Evolutionary conservation across 2,797 vertebrate genomes (phyloP).

Genomic region (Chrosomus eos): DNA sequence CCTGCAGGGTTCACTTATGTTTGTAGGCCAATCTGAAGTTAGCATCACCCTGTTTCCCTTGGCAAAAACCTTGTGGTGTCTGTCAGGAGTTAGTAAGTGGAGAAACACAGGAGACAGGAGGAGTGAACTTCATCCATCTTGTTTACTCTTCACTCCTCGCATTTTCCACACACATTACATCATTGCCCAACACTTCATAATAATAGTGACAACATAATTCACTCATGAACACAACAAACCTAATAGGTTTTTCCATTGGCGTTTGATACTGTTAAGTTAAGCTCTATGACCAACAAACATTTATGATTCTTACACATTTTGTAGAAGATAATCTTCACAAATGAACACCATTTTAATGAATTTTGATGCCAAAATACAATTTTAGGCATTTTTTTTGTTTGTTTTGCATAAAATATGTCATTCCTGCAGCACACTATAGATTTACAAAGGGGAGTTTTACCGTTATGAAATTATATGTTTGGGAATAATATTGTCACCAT

Average conservation of each 20-base stretch:
- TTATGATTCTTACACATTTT: too few species aligned
- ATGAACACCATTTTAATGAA: neutral
- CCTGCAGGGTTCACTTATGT: neutral
- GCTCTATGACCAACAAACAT: neutral
- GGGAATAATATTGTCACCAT: neutral
- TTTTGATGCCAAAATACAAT: neutral
- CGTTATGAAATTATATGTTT: neutral
- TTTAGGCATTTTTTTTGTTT: too few species aligned
- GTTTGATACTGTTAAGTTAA: neutral
- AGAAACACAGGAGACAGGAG: too few species aligned
- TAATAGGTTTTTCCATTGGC: neutral
- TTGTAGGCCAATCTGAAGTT: neutral
- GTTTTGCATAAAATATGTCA: neutral
- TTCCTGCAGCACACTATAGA: neutral
- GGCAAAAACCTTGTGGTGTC: too few species aligned
- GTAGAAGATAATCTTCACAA: neutral
- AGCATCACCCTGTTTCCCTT: neutral
- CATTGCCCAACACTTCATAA: too few species aligned
- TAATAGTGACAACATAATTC: too few species aligned
- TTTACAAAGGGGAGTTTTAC: neutral
- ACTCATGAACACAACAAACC: neutral
- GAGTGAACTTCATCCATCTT: too few species aligned
- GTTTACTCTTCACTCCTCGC: too few species aligned
- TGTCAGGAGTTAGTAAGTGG: too few species aligned
- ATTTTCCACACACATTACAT: too few species aligned